Evolutionary conservation across 2,797 vertebrate genomes (phyloP).

Genomic region (Enteromius anoplus): DNA sequence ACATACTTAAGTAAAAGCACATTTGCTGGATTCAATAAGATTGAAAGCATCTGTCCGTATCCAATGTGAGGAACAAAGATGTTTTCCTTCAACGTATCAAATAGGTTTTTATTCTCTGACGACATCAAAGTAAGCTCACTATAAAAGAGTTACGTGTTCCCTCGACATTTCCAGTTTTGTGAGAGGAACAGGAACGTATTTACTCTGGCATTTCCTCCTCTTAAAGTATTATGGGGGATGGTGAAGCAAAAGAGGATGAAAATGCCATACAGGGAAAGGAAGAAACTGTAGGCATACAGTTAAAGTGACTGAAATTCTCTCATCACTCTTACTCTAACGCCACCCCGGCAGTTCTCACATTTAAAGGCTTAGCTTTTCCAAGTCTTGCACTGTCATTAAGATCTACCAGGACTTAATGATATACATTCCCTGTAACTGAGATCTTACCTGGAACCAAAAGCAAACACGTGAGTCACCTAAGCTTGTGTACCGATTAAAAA

Average conservation of each 20-base stretch:
- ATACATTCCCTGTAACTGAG: constrained; percentile 52
- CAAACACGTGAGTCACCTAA: constrained; percentile 34
- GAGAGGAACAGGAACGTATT: constrained; percentile 50
- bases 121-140: constrained; percentile 37
- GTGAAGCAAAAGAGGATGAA: constrained; percentile 41
- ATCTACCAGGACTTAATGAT: constrained; percentile 39
- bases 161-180: constrained; percentile 33
- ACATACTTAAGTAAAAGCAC: constrained; percentile 32
- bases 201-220: constrained; percentile 61
- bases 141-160: constrained; percentile 31
- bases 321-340: constrained; percentile 42
- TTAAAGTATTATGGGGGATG: constrained; percentile 44
- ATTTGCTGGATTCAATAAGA: constrained; percentile 32
- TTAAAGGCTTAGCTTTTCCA: constrained; percentile 39
- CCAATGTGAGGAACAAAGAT: constrained; percentile 33
- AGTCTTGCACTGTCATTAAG: constrained; percentile 31
- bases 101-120: constrained; percentile 25
- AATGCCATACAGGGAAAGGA: constrained; percentile 43
- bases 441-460: constrained; percentile 41
- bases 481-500: constrained; percentile 37
- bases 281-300: constrained; percentile 35
- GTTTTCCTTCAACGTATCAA: constrained; percentile 30
- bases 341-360: constrained; percentile 7
- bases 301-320: constrained; percentile 33
- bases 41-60: constrained; percentile 36